phyloP scores from a whole-genome alignment of 2,888 invertebrate genomes.

The Alcis repandata region DNA sequence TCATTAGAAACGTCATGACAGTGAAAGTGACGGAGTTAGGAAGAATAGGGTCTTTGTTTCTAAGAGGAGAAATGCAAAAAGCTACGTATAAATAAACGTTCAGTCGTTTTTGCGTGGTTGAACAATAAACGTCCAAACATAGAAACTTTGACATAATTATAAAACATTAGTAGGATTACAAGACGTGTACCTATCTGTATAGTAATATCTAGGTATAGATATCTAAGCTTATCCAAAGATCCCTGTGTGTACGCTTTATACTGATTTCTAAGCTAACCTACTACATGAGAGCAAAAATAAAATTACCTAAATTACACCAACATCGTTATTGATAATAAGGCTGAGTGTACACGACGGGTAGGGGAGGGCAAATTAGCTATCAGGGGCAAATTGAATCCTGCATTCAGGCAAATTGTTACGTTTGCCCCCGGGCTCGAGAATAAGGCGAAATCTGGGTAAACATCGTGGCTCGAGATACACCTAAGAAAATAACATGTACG shows the following conservation, averaged over 20 bases:
- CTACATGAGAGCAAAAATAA: conserved; percentile 12
- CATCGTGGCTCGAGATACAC: conserved; percentile 27
- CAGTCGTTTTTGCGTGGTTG: too few species aligned
- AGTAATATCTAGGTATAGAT: too few species aligned
- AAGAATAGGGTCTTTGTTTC: too few species aligned
- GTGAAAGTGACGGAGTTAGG: too few species aligned
- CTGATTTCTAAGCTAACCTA: neutral
- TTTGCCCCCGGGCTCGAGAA: conserved; percentile 58
- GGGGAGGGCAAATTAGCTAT: conserved; percentile 83
- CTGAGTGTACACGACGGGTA: conserved; percentile 59
- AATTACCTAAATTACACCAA: conserved; percentile 28
- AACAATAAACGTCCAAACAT: too few species aligned
- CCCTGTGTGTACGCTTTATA: neutral
- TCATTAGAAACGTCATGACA: too few species aligned
- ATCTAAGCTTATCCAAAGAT: too few species aligned
- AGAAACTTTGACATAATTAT: too few species aligned
- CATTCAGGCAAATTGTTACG: conserved; percentile 73
- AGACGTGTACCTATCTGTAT: too few species aligned
- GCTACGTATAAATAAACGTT: too few species aligned
- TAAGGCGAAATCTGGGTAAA: conserved; percentile 54
- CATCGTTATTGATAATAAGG: conserved; percentile 48
- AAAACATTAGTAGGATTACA: too few species aligned
- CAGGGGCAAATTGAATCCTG: conserved; percentile 77
- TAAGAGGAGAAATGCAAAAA: too few species aligned
- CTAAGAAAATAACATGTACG: conserved; percentile 33